These are phyloP conservation scores for Cyphomyrus plagiostoma DNA, from an alignment of 2,113 vertebrate species.

Conservation along the genomic window DNA sequence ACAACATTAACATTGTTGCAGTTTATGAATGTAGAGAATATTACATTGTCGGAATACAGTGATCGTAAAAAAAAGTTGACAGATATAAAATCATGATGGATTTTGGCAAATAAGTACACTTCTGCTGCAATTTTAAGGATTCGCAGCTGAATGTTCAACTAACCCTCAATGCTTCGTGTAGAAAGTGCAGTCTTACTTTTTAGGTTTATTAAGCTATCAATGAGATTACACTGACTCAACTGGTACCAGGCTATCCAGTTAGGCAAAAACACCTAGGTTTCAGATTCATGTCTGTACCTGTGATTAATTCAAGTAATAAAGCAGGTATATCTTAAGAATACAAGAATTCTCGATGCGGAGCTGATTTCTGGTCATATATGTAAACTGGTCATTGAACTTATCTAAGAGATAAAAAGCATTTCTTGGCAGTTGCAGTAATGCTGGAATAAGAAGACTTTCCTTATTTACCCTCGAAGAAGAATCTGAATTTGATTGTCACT, in stretches of 20 bases:
- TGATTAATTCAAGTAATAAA: background rate
- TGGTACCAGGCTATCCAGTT: background rate
- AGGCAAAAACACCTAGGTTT: background rate
- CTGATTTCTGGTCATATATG: background rate
- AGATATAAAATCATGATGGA: background rate
- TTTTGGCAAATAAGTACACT: background rate
- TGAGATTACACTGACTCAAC: background rate
- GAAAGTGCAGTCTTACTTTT: constrained; percentile 5
- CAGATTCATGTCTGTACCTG: background rate
- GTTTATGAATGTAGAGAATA: background rate
- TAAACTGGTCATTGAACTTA: background rate
- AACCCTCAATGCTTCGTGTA: background rate
- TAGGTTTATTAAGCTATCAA: background rate
- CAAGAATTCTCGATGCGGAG: background rate
- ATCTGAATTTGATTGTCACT: background rate
- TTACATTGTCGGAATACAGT: background rate
- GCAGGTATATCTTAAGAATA: background rate
- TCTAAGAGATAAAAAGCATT: background rate
- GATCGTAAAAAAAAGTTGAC: background rate
- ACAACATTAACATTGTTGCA: background rate
- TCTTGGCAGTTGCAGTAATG: background rate
- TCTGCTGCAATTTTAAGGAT: background rate
- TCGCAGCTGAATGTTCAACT: background rate
- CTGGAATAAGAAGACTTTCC: background rate
- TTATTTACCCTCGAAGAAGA: background rate